A percentile compares a stretch with the other conserved stretches of the same genome.
Evolutionary conservation across 1,140 invertebrate genomes (phyloP).

Genomic region (Berghia stephanieae): DNA sequence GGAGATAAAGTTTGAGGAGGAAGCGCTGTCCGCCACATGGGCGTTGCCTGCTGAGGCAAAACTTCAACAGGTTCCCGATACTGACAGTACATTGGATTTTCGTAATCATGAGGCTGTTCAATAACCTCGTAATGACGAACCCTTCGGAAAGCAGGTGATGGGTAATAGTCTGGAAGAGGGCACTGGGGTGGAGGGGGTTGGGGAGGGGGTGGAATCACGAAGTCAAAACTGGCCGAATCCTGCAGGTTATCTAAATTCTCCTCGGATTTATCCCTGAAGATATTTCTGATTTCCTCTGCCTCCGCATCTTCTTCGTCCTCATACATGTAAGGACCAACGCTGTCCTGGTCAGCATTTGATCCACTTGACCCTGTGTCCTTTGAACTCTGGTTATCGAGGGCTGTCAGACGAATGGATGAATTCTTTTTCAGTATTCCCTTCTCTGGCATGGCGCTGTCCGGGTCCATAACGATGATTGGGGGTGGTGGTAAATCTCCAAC

Average conservation of each 20-base stretch:
- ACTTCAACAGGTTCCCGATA: background rate
- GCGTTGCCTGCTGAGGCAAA: constrained; percentile 29
- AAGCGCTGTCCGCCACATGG: constrained; percentile 35
- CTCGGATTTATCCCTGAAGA: constrained; percentile 49
- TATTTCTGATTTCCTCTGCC: constrained; percentile 56
- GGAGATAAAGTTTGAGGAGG: constrained; percentile 47
- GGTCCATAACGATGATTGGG: constrained; percentile 58
- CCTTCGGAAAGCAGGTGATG: constrained; percentile 43
- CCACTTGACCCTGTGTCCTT: constrained; percentile 32
- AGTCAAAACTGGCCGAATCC: constrained; percentile 60
- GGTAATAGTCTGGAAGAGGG: constrained; percentile 37
- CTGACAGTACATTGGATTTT: constrained; percentile 13
- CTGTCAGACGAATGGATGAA: constrained; percentile 37
- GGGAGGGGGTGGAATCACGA: constrained; percentile 54
- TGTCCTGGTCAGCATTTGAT: constrained; percentile 52
- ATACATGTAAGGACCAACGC: constrained; percentile 49
- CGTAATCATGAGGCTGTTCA: constrained; percentile 4
- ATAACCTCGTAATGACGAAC: constrained; percentile 5
- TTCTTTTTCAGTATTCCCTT: constrained; percentile 57
- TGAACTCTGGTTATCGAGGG: constrained; percentile 32
- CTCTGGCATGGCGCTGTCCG: constrained; percentile 57
- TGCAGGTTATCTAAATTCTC: constrained; percentile 57
- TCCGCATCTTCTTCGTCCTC: constrained; percentile 57
- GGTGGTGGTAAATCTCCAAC: constrained; percentile 57
- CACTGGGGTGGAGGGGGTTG: constrained; percentile 48